Evolutionary conservation across 2,113 vertebrate species (phyloP).

Genomic region (Formicarius rufipectus): DNA sequence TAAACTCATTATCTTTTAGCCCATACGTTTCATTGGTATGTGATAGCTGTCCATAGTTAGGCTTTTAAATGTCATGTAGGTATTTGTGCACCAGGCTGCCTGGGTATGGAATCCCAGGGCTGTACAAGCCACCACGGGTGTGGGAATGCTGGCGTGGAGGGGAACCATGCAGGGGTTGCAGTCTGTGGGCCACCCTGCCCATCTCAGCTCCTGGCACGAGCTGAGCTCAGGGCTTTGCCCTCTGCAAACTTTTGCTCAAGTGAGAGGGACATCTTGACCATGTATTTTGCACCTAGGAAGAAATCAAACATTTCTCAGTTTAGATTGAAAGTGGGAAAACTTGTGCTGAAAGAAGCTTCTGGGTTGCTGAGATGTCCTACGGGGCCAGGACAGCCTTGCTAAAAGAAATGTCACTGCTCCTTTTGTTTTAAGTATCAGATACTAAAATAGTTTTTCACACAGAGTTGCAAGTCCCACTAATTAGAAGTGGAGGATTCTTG

Average conservation of each 20-base stretch:
- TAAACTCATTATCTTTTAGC: not conserved
- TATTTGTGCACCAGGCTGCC: not conserved
- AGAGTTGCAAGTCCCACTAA: not conserved
- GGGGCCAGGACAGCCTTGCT: not conserved
- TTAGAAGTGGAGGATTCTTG: not conserved
- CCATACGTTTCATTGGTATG: rapidly evolving
- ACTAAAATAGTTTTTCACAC: not conserved
- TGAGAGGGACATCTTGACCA: not conserved
- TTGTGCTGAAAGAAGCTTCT: not conserved
- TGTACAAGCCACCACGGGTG: rapidly evolving
- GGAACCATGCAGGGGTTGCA: rapidly evolving
- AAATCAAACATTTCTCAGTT: not conserved
- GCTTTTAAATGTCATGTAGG: not conserved
- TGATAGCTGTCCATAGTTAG: rapidly evolving
- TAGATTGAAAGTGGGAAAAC: not conserved
- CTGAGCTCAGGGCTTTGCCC: not conserved
- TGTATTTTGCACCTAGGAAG: not conserved
- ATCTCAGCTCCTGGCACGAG: rapidly evolving
- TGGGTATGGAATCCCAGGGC: not conserved
- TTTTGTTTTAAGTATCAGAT: not conserved
- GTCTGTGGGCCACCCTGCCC: not conserved
- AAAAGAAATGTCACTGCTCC: not conserved
- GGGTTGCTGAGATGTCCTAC: not conserved
- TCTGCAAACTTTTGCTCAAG: not conserved
- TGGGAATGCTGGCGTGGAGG: rapidly evolving